A percentile compares a stretch with the other conserved stretches of the same genome.
These are phyloP conservation scores for Delichon dasypus DNA, from an alignment of 2,797 vertebrate species.

Conservation along the genomic window DNA sequence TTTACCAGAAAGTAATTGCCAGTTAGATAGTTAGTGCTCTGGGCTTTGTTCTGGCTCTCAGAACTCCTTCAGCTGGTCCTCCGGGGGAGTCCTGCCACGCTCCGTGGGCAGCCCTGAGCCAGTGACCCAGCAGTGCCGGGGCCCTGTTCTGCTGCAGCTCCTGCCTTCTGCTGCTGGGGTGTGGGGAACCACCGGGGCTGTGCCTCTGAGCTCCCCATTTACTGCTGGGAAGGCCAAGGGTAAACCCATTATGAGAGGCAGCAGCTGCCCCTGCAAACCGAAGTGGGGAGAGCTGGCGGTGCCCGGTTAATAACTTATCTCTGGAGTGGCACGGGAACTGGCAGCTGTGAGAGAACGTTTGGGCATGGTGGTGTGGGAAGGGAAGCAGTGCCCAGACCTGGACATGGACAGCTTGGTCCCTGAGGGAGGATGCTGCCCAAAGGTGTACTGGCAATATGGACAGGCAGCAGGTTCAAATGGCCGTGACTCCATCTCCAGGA, in stretches of 20 bases:
- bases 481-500: accelerated
- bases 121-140: neutral
- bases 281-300: neutral
- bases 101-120: neutral
- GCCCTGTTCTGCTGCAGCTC: neutral
- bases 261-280: neutral
- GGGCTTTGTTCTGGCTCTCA: constrained; percentile 62
- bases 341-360: neutral
- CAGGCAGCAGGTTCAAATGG: neutral
- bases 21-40: constrained; percentile 71
- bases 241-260: neutral
- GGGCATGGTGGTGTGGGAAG: neutral
- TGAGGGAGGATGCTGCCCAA: accelerated
- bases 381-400: neutral
- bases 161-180: neutral
- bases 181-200: neutral
- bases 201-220: accelerated
- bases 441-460: accelerated
- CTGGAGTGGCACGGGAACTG: neutral
- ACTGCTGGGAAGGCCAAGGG: neutral
- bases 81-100: neutral
- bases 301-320: neutral
- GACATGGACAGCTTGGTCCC: neutral
- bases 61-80: constrained; percentile 12
- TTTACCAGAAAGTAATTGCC: constrained; percentile 74